phyloP scores from a whole-genome alignment of 2,888 invertebrate species.

The Elmis aenea region DNA sequence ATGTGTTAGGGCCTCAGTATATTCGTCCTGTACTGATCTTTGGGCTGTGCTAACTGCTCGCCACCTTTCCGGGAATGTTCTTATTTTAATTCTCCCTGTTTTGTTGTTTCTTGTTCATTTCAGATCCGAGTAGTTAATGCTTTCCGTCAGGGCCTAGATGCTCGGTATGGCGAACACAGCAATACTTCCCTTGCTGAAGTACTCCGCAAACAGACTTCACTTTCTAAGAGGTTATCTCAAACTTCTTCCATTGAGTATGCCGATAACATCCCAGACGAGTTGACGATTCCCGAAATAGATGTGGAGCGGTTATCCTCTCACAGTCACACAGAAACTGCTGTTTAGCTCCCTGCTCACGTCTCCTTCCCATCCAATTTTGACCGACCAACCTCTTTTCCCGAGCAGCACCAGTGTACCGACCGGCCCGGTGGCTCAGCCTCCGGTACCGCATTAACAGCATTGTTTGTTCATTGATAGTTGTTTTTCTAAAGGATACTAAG shows the following conservation, averaged over 20 bases:
- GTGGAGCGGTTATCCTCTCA: conserved; percentile 88
- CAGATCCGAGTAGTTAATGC: conserved; percentile 99
- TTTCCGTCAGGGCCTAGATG: conserved; percentile 99
- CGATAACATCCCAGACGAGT: conserved; percentile 80
- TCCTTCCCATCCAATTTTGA: conserved; percentile 27
- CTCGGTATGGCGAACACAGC: conserved; percentile 87
- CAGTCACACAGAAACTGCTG: conserved; percentile 93
- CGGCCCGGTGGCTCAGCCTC: conserved; percentile 24
- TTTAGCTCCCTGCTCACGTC: conserved; percentile 53
- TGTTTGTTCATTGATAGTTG: conserved; percentile 41
- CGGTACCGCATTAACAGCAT: conserved; percentile 27
- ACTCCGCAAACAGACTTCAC: conserved; percentile 88
- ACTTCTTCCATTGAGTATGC: conserved; percentile 89
- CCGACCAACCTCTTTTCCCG: conserved; percentile 28
- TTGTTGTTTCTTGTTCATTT: conserved; percentile 53
- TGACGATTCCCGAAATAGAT: conserved; percentile 87
- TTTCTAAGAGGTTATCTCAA: conserved; percentile 87
- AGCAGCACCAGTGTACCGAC: conserved; percentile 29
- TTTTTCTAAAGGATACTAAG: conserved; percentile 38
- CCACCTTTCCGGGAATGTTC: conserved; percentile 43
- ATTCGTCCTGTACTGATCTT: conserved; percentile 40
- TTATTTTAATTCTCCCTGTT: conserved; percentile 49
- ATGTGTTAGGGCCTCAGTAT: conserved; percentile 30
- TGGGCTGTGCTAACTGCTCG: conserved; percentile 45
- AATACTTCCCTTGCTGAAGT: conserved; percentile 90